Base-by-base conservation (phyloP, 2,113 vertebrate genomes). In the Regulus satrapa region DNA sequence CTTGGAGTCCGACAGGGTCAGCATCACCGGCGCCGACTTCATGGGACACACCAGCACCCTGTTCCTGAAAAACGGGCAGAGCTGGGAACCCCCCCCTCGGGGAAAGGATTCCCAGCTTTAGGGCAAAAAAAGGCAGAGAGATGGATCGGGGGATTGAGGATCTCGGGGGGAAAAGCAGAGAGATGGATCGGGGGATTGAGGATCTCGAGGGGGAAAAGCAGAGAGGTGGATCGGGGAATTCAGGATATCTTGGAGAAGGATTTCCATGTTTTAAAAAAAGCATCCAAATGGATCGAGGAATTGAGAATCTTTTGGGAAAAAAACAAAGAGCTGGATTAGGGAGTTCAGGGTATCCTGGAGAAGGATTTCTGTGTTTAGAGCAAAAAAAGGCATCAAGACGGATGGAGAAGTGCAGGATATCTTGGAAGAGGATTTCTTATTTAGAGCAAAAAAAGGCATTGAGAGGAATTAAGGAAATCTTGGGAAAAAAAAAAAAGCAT, bases 31-130 rank as follows among this genome's bases (percentile, higher is more conserved):
- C 0, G 99, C 99, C 1, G 99, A 99, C 97, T 99, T 99, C 99
- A 99, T 99, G 54, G 99, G 99, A 89, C 99, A 99, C 86, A 99
- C 99, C 92, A 99, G 97, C 62, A 99, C 99, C 89, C 98, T 99
- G 98, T 99, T 99, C 97, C 99, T 99, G 93, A 92, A 95, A 95
- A 51, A 87, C 4, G 9, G 68, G 14, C 20, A 49, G 1, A 54
- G 2, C 1, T 13, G 29, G n/a, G 2, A 20, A 17, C 2, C 26
- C 12, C 36, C 36, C 2, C 36, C 59, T 7, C n/a, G n/a, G n/a
- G 40, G 17, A 73, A 51, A n/a, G 5, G 9, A 40, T 21, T 32
- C 10, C 23, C 10, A 17, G 0, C 1, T 10, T 63, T 18, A 58
- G 17, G 45, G 17, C 1, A 16, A 3, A n/a, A 64, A 26, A 51